These are phyloP conservation scores for Orbicella faveolata DNA, from an alignment of 64 coral and sea anemone species.

Conservation along the genomic window DNA sequence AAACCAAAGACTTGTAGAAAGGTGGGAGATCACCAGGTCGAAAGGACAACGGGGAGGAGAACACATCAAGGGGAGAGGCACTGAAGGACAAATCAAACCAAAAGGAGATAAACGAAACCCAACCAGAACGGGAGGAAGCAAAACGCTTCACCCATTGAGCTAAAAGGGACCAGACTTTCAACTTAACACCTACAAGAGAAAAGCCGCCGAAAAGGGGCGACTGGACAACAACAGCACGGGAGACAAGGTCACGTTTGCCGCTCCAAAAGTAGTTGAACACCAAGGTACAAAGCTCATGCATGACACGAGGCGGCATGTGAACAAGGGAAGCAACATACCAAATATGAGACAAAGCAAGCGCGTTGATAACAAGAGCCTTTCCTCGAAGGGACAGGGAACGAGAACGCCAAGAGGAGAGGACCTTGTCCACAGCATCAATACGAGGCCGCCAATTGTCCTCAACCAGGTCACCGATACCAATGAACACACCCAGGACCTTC, in stretches of 20 bases:
- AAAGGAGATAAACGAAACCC: background rate
- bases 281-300: background rate
- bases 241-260: background rate
- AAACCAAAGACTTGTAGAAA: background rate
- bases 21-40: background rate
- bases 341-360: background rate
- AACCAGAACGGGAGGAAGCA: background rate
- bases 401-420: background rate
- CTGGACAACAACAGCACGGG: background rate
- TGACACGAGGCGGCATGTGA: background rate
- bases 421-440: background rate
- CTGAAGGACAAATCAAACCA: no score
- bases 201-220: background rate
- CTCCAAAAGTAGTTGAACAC: background rate
- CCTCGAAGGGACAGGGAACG: background rate
- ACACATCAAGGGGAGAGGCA: no score
- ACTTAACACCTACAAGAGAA: no score
- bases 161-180: no score
- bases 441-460: background rate
- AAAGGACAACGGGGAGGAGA: no score
- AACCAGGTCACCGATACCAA: background rate
- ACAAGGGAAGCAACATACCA: background rate
- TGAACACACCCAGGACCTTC: background rate
- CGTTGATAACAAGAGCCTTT: background rate
- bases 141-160: no score